Evolutionary conservation across 2,888 invertebrate species (phyloP).

Genomic region (Synergus japonicus): DNA sequence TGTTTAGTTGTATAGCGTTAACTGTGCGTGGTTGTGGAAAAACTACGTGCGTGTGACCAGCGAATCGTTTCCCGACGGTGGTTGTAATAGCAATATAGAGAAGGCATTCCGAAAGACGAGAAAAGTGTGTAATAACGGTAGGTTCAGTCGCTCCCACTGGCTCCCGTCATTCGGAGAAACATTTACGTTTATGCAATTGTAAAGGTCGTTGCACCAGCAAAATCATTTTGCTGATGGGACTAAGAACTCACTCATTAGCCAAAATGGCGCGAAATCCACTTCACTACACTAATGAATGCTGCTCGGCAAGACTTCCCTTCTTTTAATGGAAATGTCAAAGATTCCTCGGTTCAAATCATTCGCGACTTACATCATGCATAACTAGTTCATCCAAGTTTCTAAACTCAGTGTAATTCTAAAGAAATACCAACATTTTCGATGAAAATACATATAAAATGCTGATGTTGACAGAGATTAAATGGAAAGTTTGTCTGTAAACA

Average conservation of each 20-base stretch:
- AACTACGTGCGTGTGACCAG: background rate
- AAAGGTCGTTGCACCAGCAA: conserved; percentile 33
- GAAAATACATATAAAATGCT: background rate
- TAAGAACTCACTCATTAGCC: conserved; percentile 17
- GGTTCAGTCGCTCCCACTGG: conserved; percentile 21
- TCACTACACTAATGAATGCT: conserved; percentile 32
- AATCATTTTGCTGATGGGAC: conserved; percentile 20
- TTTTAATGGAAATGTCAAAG: conserved; percentile 36
- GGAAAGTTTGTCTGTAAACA: background rate
- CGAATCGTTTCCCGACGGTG: conserved; percentile 16
- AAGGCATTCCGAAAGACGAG: conserved; percentile 39
- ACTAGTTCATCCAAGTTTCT: background rate
- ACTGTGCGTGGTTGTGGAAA: background rate
- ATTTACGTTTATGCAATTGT: conserved; percentile 34
- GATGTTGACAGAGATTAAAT: background rate
- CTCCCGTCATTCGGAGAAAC: conserved; percentile 22
- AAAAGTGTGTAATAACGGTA: conserved; percentile 36
- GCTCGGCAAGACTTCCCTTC: conserved; percentile 22
- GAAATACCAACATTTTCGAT: background rate
- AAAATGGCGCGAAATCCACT: conserved; percentile 37
- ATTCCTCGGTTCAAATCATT: background rate
- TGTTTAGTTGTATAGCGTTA: background rate
- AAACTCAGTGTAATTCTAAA: background rate
- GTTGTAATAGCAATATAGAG: conserved; percentile 8
- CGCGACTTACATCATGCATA: conserved; percentile 1